Conservation (phyloP, 2,797 vertebrate species). For the Phoeniculus purpureus region DNA sequence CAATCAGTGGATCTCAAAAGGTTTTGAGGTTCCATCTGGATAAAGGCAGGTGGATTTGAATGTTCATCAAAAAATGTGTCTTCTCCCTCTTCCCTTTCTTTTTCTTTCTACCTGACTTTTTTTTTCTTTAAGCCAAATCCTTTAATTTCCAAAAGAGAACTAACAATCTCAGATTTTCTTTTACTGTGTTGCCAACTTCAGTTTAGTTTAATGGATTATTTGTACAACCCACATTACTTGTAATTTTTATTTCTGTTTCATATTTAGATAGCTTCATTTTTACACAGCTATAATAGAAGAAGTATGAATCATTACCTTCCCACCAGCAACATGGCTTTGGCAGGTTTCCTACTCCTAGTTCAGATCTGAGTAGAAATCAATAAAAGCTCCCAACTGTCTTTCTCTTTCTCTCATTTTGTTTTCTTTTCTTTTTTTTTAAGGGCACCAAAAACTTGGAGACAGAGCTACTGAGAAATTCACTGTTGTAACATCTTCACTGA, state of each 20-base stretch:
- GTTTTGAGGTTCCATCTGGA: neutral
- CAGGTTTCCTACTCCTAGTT: neutral
- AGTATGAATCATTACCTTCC: slow-evolving; percentile 23
- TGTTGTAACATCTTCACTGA: neutral
- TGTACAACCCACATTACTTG: neutral
- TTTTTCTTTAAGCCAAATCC: neutral
- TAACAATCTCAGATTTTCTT: neutral
- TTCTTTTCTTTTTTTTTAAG: fast-evolving
- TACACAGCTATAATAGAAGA: neutral
- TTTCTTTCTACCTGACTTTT: fast-evolving
- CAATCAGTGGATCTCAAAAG: slow-evolving; percentile 8
- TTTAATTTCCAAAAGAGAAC: slow-evolving; percentile 14
- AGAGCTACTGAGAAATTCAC: neutral
- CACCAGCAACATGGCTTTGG: neutral
- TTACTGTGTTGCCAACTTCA: neutral
- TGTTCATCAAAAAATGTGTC: neutral
- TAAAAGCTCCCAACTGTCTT: neutral
- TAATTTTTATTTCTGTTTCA: slow-evolving; percentile 22
- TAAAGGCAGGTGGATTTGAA: slow-evolving; percentile 8
- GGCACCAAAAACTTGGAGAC: neutral
- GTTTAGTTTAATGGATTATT: neutral
- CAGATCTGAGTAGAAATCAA: neutral
- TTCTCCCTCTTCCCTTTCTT: neutral
- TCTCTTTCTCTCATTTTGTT: fast-evolving
- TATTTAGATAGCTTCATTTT: slow-evolving; percentile 8